These are phyloP conservation scores for Boulengeromyrus knoepffleri DNA, from an alignment of 2,113 vertebrate genomes.

Conservation along the genomic window DNA sequence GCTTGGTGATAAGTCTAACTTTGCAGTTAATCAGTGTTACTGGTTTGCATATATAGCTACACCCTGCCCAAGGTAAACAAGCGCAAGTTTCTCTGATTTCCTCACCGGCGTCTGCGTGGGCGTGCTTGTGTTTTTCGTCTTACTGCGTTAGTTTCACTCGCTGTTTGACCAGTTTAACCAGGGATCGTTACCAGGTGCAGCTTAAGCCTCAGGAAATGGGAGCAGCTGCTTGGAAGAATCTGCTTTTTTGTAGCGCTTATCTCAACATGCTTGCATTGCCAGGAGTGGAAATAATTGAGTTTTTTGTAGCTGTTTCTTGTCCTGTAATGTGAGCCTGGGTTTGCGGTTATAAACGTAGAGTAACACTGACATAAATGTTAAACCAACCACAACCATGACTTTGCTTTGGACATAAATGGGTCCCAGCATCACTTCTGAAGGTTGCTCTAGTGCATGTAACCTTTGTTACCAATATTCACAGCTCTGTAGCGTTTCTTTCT, in stretches of 20 bases:
- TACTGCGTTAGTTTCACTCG: not conserved
- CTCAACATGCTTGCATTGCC: not conserved
- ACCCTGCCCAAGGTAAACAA: not conserved
- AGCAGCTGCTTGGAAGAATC: not conserved
- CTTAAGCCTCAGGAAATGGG: not conserved
- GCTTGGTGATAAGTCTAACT: not conserved
- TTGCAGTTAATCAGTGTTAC: not conserved
- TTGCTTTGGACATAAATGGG: not conserved
- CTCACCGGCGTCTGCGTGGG: not conserved
- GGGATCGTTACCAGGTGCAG: not conserved
- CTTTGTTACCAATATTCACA: not conserved
- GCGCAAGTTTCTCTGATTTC: not conserved
- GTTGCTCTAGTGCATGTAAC: not conserved
- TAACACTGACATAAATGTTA: not conserved
- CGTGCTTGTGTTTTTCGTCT: not conserved
- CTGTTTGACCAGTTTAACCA: not conserved
- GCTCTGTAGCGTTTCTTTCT: not conserved
- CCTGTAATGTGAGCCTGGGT: not conserved
- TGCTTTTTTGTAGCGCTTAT: not conserved
- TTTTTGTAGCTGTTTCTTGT: not conserved
- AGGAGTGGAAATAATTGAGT: not conserved
- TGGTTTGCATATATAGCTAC: not conserved
- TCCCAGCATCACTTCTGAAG: not conserved
- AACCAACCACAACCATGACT: not conserved
- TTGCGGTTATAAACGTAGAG: not conserved